These are phyloP conservation scores for Plagodis dolabraria DNA, from an alignment of 2,888 invertebrate species.

Conservation along the genomic window DNA sequence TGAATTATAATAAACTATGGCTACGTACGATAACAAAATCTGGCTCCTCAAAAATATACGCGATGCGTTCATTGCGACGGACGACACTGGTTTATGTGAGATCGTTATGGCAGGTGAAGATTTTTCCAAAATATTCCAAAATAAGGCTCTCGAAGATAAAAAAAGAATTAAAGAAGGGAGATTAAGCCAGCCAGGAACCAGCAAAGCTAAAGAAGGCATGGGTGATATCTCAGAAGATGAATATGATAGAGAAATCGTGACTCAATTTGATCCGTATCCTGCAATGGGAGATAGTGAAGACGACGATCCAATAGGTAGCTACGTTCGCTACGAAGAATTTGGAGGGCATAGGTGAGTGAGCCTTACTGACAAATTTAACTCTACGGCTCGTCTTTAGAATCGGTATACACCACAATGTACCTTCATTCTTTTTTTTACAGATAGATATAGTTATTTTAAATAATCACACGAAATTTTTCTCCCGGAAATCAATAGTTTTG, in stretches of 20 bases:
- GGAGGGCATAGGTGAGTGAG: slow-evolving; percentile 77
- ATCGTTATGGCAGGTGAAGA: slow-evolving; percentile 95
- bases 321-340: slow-evolving; percentile 90
- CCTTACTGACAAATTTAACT: too few species aligned
- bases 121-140: slow-evolving; percentile 85
- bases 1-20: slow-evolving; percentile 85
- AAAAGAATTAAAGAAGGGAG: slow-evolving; percentile 63
- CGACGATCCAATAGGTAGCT: slow-evolving; percentile 88
- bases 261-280: slow-evolving; percentile 88
- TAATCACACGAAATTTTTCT: too few species aligned
- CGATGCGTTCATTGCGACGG: slow-evolving; percentile 97
- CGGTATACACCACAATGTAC: too few species aligned
- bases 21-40: slow-evolving; percentile 96
- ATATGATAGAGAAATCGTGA: slow-evolving; percentile 71
- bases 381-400: too few species aligned
- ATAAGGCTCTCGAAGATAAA: slow-evolving; percentile 73
- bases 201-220: slow-evolving; percentile 64
- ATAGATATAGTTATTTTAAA: too few species aligned
- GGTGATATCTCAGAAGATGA: slow-evolving; percentile 68
- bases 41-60: slow-evolving; percentile 97
- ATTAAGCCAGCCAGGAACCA: slow-evolving; percentile 63
- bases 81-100: slow-evolving; percentile 98
- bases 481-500: too few species aligned
- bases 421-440: too few species aligned
- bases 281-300: slow-evolving; percentile 92